These are phyloP conservation scores for Erebia epiphron DNA, from an alignment of 2,888 invertebrate genomes.

Conservation along the genomic window DNA sequence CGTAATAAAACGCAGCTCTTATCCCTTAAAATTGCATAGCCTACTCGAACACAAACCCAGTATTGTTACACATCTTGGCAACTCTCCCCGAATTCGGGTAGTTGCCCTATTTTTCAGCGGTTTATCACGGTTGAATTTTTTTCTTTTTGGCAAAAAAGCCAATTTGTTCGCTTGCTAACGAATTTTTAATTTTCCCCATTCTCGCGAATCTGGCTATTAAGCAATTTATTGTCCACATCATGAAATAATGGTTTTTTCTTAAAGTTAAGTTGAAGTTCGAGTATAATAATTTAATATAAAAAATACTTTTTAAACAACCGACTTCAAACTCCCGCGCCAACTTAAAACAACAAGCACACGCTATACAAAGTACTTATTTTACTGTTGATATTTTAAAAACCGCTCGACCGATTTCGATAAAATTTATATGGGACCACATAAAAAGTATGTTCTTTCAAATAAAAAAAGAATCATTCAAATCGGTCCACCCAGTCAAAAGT, in stretches of 20 bases:
- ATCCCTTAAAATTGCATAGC: slow-evolving; percentile 22
- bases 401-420: too few species aligned
- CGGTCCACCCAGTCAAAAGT: too few species aligned
- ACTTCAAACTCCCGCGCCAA: too few species aligned
- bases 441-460: too few species aligned
- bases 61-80: slow-evolving; percentile 32
- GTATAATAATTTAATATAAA: too few species aligned
- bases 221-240: background rate
- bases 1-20: slow-evolving; percentile 8
- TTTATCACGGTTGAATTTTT: slow-evolving; percentile 26
- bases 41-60: slow-evolving; percentile 11
- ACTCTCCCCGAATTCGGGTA: slow-evolving; percentile 28
- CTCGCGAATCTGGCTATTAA: background rate
- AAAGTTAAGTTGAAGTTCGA: background rate
- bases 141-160: slow-evolving; percentile 25
- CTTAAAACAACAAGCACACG: too few species aligned
- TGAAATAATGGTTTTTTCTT: background rate
- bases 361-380: too few species aligned
- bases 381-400: too few species aligned
- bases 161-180: slow-evolving; percentile 30
- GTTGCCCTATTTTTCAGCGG: slow-evolving; percentile 34
- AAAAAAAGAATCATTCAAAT: too few species aligned
- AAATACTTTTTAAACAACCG: too few species aligned
- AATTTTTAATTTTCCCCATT: slow-evolving; percentile 28
- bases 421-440: too few species aligned